Percentiles rank a stretch among this genome's conserved stretches.
Evolutionary conservation across 2,113 vertebrate genomes (phyloP).

Genomic region (Aramus guarauna): DNA sequence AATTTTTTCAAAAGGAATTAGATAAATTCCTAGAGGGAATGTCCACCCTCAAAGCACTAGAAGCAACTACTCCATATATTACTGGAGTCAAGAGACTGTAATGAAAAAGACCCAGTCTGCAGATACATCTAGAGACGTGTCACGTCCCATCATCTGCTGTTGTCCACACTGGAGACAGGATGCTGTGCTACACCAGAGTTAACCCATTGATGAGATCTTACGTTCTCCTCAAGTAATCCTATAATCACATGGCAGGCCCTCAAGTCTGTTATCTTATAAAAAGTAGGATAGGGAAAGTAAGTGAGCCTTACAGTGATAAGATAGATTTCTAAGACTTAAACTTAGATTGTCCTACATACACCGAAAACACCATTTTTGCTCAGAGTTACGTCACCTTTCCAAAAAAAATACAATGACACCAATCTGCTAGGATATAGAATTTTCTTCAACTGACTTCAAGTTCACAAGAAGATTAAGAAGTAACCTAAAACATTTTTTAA

Average conservation of each 20-base stretch:
- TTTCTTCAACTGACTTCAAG: neutral
- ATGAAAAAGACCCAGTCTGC: neutral
- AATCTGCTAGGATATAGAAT: neutral
- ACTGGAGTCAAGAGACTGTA: neutral
- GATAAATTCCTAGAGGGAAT: constrained; percentile 18
- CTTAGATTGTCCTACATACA: neutral
- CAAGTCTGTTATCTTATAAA: neutral
- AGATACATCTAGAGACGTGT: fast-evolving
- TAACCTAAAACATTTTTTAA: neutral
- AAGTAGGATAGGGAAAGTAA: neutral
- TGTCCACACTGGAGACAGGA: neutral
- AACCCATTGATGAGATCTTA: neutral
- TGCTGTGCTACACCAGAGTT: no score
- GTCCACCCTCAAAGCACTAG: neutral
- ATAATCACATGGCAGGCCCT: neutral
- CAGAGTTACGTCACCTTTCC: neutral
- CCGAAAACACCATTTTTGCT: neutral
- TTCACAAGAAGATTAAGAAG: neutral
- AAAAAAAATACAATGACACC: neutral
- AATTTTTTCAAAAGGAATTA: constrained; percentile 24
- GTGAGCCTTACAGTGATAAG: fast-evolving
- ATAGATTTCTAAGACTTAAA: neutral
- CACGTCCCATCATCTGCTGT: fast-evolving
- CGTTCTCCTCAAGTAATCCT: neutral
- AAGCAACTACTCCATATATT: neutral